Base-by-base conservation (phyloP, 92 coral and sea anemone genomes). In the Siderastrea radians region DNA sequence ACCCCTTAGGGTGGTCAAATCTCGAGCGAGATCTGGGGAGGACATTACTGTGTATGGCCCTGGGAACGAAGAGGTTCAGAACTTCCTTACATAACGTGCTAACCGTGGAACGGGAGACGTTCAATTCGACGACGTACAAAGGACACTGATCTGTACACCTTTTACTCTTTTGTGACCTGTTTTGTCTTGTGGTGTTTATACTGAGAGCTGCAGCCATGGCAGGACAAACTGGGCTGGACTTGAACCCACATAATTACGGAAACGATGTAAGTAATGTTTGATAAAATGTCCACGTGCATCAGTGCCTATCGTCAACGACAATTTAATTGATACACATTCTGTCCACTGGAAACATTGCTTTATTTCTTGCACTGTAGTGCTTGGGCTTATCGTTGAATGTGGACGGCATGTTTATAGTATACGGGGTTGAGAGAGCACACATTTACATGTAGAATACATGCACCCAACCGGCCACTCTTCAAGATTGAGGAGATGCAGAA, bases 211-310 rank as follows among this genome's bases (percentile, higher is more conserved):
- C 6, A 59, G 59, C 61, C 15, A 73, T 74, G 87, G 80, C 80
- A 49, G 87, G 74, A 15, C 81, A n/a, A 26, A 1, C 63, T 7
- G 75, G 11, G 11, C 1, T 90, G 46, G 90, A 79, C 55, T 86
- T 72, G 75, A 86, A 90, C 78, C 53, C 93, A 64, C 53, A 26
- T 44, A 86, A 82, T 1, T 91, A 91, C 45, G 73, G 50, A 26
- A 91, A 91, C 69, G 85, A 82, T 49, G 94, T 91, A 44, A 91
- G 91, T 91, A 47, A 9, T 49, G 16, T 38, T 3, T 6, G 4
- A 10, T 53, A 15, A 14, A 16, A 60, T 65, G 26, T 14, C 73
- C 79, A 53, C 72, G 38, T 49, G 79, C 46, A 12, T 26, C 38
- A 26, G 38, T 26, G 38, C 38, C 38, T 26, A 26, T 26, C 38